Percentiles rank a stretch among this genome's conserved stretches.
phyloP scores from a whole-genome alignment of 1,140 invertebrate species.

The Pseudomyrmex gracilis region DNA sequence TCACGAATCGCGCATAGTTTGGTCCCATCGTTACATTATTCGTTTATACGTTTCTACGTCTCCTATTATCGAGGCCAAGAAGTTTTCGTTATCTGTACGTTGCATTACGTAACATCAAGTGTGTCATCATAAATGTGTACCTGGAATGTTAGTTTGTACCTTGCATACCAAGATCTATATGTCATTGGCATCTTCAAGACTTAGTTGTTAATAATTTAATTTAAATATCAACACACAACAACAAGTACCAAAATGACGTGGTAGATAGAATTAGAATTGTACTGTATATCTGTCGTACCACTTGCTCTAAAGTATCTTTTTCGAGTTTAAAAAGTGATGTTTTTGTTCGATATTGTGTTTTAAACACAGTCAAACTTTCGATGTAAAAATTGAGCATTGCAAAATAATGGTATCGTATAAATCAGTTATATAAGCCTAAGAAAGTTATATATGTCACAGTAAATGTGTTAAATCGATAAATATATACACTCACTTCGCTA shows the following conservation, averaged over 20 bases:
- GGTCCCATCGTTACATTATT: conserved; percentile 51
- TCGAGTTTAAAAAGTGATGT: neutral
- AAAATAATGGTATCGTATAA: neutral
- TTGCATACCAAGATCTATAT: conserved; percentile 63
- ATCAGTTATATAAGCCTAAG: neutral
- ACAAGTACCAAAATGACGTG: conserved; percentile 6
- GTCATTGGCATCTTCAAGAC: conserved; percentile 60
- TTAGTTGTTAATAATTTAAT: conserved; percentile 39
- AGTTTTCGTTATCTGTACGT: conserved; percentile 32
- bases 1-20: no score
- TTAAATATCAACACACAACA: conserved; percentile 30
- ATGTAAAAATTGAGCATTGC: conserved; percentile 36
- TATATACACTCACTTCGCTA: neutral
- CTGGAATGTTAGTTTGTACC: conserved; percentile 76
- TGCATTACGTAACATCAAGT: conserved; percentile 12
- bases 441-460: neutral
- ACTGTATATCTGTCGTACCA: neutral
- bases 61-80: conserved; percentile 51
- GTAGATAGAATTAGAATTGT: conserved; percentile 13
- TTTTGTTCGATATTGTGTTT: conserved; percentile 17
- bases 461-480: conserved; percentile 16
- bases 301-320: conserved; percentile 12
- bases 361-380: conserved; percentile 32
- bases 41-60: conserved; percentile 33
- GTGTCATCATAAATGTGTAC: conserved; percentile 55